These are phyloP conservation scores for Acleris literana DNA, from an alignment of 2,888 invertebrate species.

Conservation along the genomic window DNA sequence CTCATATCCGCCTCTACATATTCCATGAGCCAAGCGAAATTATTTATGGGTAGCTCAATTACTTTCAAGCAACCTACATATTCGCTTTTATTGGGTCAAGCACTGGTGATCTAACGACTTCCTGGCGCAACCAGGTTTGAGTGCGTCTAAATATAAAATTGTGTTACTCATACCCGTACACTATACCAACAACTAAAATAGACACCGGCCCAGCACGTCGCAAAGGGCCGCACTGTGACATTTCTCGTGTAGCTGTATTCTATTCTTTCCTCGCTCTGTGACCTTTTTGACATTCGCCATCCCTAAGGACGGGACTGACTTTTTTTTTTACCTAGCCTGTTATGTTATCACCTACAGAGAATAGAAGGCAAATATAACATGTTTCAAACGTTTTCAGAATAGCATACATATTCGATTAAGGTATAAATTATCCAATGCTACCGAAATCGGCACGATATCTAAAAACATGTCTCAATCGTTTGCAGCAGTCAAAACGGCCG, in stretches of 20 bases:
- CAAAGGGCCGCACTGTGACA: constrained; percentile 45
- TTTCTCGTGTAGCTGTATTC: constrained; percentile 23
- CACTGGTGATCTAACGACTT: constrained; percentile 61
- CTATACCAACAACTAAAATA: constrained; percentile 49
- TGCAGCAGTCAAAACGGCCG: too few species aligned
- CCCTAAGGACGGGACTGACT: constrained; percentile 22
- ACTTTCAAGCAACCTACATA: constrained; percentile 56
- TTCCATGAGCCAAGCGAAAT: constrained; percentile 31
- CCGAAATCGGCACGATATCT: neutral
- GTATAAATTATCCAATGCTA: neutral
- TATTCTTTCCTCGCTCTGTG: constrained; percentile 42
- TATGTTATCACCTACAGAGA: constrained; percentile 10
- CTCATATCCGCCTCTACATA: constrained; percentile 27
- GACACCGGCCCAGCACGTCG: constrained; percentile 43
- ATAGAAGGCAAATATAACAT: neutral
- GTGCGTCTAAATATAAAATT: constrained; percentile 60
- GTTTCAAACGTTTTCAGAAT: too few species aligned
- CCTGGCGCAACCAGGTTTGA: constrained; percentile 59
- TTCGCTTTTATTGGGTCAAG: constrained; percentile 62
- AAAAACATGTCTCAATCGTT: too few species aligned
- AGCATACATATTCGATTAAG: too few species aligned
- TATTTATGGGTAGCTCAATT: constrained; percentile 50
- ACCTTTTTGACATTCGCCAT: constrained; percentile 40
- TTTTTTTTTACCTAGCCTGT: constrained; percentile 18
- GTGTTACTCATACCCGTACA: constrained; percentile 50